These are phyloP conservation scores for Crambe crambe DNA, from an alignment of 37 sponge, comb jelly and placozoan genomes.

Conservation along the genomic window DNA sequence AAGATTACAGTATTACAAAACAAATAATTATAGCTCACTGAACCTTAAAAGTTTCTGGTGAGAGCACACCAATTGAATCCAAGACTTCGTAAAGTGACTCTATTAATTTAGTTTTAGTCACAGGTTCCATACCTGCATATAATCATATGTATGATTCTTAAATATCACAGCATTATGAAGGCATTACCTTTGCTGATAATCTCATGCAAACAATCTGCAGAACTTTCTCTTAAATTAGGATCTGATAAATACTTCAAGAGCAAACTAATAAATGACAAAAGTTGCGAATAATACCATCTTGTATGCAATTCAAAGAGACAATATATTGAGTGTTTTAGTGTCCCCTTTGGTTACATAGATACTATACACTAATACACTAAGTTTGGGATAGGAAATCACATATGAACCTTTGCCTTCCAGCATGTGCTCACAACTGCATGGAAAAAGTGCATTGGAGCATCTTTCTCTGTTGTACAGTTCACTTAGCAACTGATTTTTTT, in stretches of 20 bases:
- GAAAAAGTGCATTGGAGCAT: too few species aligned
- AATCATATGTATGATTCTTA: not conserved
- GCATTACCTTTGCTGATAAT: constrained; percentile 80
- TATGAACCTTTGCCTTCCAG: too few species aligned
- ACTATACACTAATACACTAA: too few species aligned
- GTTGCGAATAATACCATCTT: too few species aligned
- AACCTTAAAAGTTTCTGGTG: not conserved
- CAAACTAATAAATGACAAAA: constrained; percentile 47
- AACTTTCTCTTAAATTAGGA: constrained; percentile 57
- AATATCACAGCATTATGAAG: not conserved
- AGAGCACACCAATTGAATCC: constrained; percentile 48
- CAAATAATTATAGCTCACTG: not conserved
- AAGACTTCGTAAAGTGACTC: constrained; percentile 71
- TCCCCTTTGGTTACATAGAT: too few species aligned
- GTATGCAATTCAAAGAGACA: too few species aligned
- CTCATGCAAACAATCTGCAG: constrained; percentile 75
- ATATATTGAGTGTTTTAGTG: too few species aligned
- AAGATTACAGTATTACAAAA: too few species aligned
- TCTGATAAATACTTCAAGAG: constrained; percentile 74
- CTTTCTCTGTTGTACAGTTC: too few species aligned
- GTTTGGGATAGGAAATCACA: too few species aligned
- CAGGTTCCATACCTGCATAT: constrained; percentile 84
- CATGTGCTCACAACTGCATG: too few species aligned
- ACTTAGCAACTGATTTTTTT: too few species aligned
- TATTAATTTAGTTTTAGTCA: constrained; percentile 68